Conservation (phyloP, 2,797 vertebrate genomes). For the Poecile montanus region DNA sequence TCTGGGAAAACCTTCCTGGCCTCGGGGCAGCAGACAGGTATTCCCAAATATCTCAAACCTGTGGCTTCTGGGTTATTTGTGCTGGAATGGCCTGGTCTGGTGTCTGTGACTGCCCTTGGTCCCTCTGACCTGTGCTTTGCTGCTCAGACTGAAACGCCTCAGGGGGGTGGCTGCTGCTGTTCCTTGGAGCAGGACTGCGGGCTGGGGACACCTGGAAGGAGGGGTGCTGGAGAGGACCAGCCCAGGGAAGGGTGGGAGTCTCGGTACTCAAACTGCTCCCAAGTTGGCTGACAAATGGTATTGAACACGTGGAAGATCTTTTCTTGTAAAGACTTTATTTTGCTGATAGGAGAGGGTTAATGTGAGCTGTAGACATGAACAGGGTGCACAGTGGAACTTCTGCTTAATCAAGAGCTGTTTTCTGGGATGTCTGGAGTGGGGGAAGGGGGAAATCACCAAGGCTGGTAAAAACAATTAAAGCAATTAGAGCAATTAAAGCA, state of each 20-base stretch:
- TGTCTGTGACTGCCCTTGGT: neutral
- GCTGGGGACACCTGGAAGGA: fast-evolving
- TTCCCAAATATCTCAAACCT: neutral
- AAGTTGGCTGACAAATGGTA: neutral
- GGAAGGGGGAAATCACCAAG: neutral
- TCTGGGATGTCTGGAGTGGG: neutral
- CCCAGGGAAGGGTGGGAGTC: neutral
- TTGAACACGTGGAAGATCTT: neutral
- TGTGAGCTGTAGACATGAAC: neutral
- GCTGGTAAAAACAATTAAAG: neutral
- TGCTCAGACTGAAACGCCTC: neutral
- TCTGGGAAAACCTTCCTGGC: neutral
- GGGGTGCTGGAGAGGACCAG: neutral
- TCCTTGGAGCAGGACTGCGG: fast-evolving
- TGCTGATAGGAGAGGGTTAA: neutral
- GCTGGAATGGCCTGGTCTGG: neutral
- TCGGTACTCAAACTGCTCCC: neutral
- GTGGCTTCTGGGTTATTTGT: neutral
- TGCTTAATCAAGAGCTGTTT: neutral
- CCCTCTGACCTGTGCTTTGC: neutral
- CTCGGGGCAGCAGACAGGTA: fast-evolving
- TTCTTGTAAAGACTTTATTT: neutral
- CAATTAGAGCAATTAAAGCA: neutral
- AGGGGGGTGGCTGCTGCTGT: neutral
- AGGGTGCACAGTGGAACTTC: neutral